Conservation (phyloP, 2,797 vertebrate genomes). For the Pampus argenteus region DNA sequence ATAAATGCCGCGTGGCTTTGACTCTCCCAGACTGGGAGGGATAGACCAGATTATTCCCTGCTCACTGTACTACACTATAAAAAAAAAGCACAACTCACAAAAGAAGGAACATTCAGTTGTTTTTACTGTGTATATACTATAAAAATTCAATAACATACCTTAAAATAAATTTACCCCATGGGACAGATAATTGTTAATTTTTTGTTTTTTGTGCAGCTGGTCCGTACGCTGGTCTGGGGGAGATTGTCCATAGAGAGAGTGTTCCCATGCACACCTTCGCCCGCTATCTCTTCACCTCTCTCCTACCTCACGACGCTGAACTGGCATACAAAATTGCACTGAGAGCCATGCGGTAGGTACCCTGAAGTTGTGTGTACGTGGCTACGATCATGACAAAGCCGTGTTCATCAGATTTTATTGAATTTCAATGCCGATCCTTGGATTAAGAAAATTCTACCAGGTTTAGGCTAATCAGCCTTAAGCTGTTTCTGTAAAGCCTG, state of each 20-base stretch:
- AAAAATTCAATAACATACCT: not conserved
- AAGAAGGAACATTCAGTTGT: not conserved
- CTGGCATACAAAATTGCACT: constrained; percentile 99
- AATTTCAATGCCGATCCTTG: constrained; percentile 23
- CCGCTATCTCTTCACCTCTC: constrained; percentile 99
- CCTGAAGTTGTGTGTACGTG: constrained; percentile 11
- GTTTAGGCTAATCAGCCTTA: constrained; percentile 12
- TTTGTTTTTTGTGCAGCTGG: constrained; percentile 84
- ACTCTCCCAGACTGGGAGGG: constrained; percentile 45
- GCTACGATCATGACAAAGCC: constrained; percentile 23
- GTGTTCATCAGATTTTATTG: constrained; percentile 31
- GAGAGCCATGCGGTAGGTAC: constrained; percentile 98
- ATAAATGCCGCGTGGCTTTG: constrained; percentile 71
- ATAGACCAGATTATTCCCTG: constrained; percentile 29
- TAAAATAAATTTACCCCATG: constrained; percentile 2
- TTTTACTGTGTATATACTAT: not conserved
- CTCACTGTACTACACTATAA: not conserved
- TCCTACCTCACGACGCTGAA: constrained; percentile 99
- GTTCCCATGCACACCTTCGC: constrained; percentile 99
- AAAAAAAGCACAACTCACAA: constrained; percentile 25
- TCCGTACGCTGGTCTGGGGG: constrained; percentile 96
- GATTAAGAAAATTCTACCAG: constrained; percentile 5
- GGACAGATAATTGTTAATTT: constrained; percentile 4
- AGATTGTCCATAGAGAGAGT: constrained; percentile 97
- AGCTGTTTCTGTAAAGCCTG: constrained; percentile 10